phyloP scores from a whole-genome alignment of 2,888 invertebrate species.

The Lasioglossum figueresi region DNA sequence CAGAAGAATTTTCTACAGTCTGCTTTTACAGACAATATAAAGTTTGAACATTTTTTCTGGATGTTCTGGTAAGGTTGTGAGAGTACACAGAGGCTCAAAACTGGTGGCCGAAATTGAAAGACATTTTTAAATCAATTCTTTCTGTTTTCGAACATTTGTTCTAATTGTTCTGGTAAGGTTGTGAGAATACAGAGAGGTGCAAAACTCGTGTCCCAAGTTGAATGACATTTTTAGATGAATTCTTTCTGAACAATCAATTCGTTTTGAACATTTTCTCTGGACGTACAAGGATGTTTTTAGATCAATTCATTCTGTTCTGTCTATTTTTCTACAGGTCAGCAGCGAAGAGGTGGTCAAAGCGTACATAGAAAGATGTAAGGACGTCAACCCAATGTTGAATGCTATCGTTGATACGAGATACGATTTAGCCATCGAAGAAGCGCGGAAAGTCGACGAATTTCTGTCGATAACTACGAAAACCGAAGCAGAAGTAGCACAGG shows the following conservation, averaged over 20 bases:
- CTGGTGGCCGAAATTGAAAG: neutral
- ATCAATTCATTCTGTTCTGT: neutral
- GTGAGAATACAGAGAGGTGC: neutral
- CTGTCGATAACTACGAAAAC: conserved; percentile 65
- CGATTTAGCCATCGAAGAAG: conserved; percentile 87
- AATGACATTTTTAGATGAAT: neutral
- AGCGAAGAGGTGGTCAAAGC: conserved; percentile 86
- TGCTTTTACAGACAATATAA: neutral
- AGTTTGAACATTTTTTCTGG: neutral
- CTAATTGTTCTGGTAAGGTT: too few species aligned
- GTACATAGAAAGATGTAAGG: conserved; percentile 88
- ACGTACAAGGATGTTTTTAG: neutral
- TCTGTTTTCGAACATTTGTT: too few species aligned
- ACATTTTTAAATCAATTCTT: neutral
- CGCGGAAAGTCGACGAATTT: conserved; percentile 86
- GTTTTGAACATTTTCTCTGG: too few species aligned
- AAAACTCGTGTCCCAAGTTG: neutral
- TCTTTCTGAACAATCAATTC: too few species aligned
- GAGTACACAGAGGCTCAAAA: neutral
- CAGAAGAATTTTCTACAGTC: neutral
- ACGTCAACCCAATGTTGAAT: conserved; percentile 88
- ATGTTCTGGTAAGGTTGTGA: neutral
- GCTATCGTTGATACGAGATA: conserved; percentile 89
- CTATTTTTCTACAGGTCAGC: conserved; percentile 84
- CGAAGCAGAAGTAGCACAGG: conserved; percentile 83